Evolutionary conservation across 2,113 vertebrate genomes (phyloP), one percentile per base, ranked within the genome.

Genomic region (Aythya baeri): DNA sequence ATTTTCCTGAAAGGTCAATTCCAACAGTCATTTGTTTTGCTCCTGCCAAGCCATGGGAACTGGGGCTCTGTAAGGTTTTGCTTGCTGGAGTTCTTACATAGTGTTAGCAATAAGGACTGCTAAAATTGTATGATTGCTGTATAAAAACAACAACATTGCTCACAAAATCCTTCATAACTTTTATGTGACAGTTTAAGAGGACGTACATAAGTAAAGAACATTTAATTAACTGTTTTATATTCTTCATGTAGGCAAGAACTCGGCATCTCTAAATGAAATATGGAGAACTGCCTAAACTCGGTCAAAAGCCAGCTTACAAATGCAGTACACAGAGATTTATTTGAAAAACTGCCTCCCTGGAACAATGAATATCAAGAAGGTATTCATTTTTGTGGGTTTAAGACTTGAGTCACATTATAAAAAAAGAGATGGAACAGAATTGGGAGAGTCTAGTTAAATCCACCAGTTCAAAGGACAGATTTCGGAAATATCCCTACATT

Each of bases 201-300:
- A 86, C 32, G n/a, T 89, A 92, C 7, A 32, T 57, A 58, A 72
- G 44, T 49, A 86, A 90, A 91, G 57, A 93, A 86, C 61, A 78
- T 66, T 36, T 94, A 88, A 82, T 88, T 81, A 63, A 88, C 49
- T 84, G 57, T 57, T 93, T 88, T 75, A 84, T 93, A 68, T 27
- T 86, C 44, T 52, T 86, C 44, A 71, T n/a, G 18, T 21, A 67
- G 52, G 57, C 63, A 72, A 68, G 57, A 90, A 91, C 20, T 46
- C 57, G 32, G 38, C 4, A 5, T 84, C 43, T 78, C 17, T 41
- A 88, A 75, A 84, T 82, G 38, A 93, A 93, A 86, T 71, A 62
- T 17, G 32, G 57, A 78, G 32, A 91, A 59, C 46, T 83, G 43
- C 65, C 61, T 81, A 41, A 90, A 86, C 6, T 36, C 38, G 17